phyloP scores from a whole-genome alignment of 2,113 vertebrate genomes.

The Anser brachyrhynchus region DNA sequence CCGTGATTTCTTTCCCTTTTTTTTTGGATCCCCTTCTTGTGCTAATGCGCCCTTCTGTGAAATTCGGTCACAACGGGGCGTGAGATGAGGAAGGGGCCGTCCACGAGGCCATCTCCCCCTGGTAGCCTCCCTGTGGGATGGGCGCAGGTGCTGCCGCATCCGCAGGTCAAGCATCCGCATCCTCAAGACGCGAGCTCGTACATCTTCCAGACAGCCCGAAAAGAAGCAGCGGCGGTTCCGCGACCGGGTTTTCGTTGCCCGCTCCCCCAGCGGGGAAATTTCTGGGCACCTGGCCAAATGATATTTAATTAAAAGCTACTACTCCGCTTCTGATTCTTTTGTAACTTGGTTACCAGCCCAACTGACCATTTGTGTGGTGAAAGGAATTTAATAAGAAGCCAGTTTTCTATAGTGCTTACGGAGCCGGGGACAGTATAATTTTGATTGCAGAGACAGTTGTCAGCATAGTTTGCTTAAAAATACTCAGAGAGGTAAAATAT shows the following conservation, averaged over 20 bases:
- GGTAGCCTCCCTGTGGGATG: neutral
- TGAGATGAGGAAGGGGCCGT: rapidly evolving
- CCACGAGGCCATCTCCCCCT: neutral
- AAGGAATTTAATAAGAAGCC: constrained; percentile 46
- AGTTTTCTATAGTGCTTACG: neutral
- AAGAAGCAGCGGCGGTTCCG: neutral
- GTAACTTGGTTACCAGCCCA: constrained; percentile 48
- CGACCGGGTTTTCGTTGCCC: neutral
- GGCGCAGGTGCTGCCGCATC: too few relatives aligned
- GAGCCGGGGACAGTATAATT: neutral
- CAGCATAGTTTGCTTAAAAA: neutral
- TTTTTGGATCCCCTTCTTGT: rapidly evolving
- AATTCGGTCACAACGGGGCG: neutral
- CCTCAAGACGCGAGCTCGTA: too few relatives aligned
- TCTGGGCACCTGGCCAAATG: constrained; percentile 45
- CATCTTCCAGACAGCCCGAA: neutral
- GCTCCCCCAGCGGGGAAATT: neutral
- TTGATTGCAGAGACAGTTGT: neutral
- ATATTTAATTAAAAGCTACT: constrained; percentile 64
- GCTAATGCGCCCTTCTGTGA: neutral
- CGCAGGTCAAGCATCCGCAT: too few relatives aligned
- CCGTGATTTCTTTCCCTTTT: neutral
- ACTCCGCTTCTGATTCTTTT: constrained; percentile 24
- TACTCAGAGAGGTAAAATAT: neutral
- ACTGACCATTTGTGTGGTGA: neutral